Evolutionary conservation across 2,797 vertebrate genomes (phyloP), one percentile per base, ranked within the genome.

Genomic region (Craterocephalus amniculus): DNA sequence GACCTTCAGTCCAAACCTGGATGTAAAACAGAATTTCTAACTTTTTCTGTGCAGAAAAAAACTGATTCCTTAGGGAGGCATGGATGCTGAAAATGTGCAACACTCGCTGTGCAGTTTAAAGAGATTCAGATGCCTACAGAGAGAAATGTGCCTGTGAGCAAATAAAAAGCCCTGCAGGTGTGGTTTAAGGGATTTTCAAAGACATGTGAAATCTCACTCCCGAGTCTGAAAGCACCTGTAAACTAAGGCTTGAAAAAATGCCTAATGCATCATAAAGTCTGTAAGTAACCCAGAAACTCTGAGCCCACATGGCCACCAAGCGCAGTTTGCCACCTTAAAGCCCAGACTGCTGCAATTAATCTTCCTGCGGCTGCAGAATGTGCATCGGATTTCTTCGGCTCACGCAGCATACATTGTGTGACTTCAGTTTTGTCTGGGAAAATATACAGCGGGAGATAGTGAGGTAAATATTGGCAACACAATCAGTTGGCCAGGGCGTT

Each of bases 401-500:
- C 62, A 18, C 29, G 72, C 60, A 20, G 51, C 62, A 32, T 2
- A 36, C 24, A 57, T 68, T 71, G 51, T 60, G 67, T 64, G 76
- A 87, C 67, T 56, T 75, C 58, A 6, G 67, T 27, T 72, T 73
- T 70, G 63, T 66, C 70, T 64, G 73, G 68, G 49, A 76, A 78
- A 83, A 76, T 71, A 72, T 40, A 77, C 64, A 75, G 78, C 67
- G 18, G 64, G 57, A 83, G 78, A 78, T 80, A 67, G 66, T 78
- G 76, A 84, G 59, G 75, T 85, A 82, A 88, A 86, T 68, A 82
- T 65, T 82, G 83, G 78, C 76, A 65, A 16, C 11, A 1, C 32
- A 57, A 52, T 58, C 34, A 49, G 35, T 59, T 71, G 65, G 16
- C 64, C 34, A 1, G 22, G 6, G 32, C 14, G 2, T 22, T 69